Evolutionary conservation across 1,140 invertebrate genomes (phyloP), one percentile per base, ranked within the genome.

Genomic region (Ooceraea biroi): DNA sequence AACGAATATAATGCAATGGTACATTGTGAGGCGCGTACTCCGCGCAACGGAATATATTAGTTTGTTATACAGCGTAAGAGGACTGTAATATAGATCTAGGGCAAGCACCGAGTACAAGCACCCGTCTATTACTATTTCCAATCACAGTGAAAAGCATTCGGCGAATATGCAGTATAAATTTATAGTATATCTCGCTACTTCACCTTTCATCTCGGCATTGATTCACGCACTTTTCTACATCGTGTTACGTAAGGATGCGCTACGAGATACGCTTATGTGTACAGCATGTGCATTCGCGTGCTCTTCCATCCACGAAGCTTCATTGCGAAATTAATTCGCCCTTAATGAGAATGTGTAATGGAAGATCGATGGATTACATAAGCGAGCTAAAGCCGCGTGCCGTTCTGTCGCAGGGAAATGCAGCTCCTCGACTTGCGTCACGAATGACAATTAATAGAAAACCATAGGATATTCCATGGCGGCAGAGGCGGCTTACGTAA

Each of bases 391-490:
- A 27, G 52, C 17, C 19, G 4, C 25, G 55, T 30, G 14, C 55
- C 12, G 3, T 73, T 52, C 57, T 14, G 14, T 73, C 19, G 11
- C 57, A 19, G 3, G 17, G 36, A 27, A 36, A 27, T 55, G 76
- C 76, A 69, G 27, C 30, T 69, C 4, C 50, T 36, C 10, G 17
- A 2, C 22, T 78, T 80, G 22, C 52, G 52, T 78, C 48, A 78
- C 63, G 22, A 69, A 55, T 69, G 48, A 46, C 63, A 69, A 80
- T 55, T 80, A 41, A 80, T 46, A 71, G 65, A 58, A 69, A 80
- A 71, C 44, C 17, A 17, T 44, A 71, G 41, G 65, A 46, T 69
- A 44, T 71, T 71, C 25, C 41, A 52, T 17, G 58, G 12, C 10
- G 57, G 7, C 25, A 25, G 48, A 25, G 22, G 61, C 61, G 76